Evolutionary conservation across 1,140 invertebrate species (phyloP), one percentile per base, ranked within the genome.

Genomic region (Bombus turneri): DNA sequence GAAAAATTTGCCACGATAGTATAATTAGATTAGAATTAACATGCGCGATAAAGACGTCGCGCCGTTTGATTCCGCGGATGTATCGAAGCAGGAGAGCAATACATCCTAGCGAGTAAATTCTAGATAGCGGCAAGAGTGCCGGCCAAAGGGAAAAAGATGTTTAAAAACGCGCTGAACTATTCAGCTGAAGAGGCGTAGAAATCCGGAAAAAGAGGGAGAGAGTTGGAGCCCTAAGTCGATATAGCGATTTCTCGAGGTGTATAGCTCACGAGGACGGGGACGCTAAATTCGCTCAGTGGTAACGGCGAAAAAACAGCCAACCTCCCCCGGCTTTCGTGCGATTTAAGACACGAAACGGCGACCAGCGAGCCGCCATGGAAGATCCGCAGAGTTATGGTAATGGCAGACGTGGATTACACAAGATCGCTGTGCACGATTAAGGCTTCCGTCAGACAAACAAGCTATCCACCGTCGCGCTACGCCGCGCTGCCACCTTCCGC

Each of bases 371-470:
- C 74, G 73, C 75, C 84, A 59, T 41, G 59, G 76, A 64, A 81
- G 81, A 87, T 87, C 81, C 77, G 81, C 78, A 88, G 86, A 88
- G 86, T 88, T 88, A 88, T 85, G 87, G 87, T 88, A 88, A 88
- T 88, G 87, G 87, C 76, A 76, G 71, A 87, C 87, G 81, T 87
- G 87, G 87, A 88, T 87, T 88, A 85, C 87, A 87, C 86, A 86
- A 87, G 87, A 88, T 88, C 87, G 86, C 86, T 75, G 81, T 87
- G 73, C 81, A 77, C 87, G 87, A 87, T 88, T 88, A 85, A 85
- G 43, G 86, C 86, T 88, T 87, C 87, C 87, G 86, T 88, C 87
- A 88, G 86, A 87, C 86, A 87, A 87, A 87, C 86, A 87, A 87
- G 86, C 84, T 86, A 57, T 41, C n/a, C 66, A 77, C 86, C 73